phyloP scores from a whole-genome alignment of 2,113 vertebrate genomes.

The Istiophorus platypterus region DNA sequence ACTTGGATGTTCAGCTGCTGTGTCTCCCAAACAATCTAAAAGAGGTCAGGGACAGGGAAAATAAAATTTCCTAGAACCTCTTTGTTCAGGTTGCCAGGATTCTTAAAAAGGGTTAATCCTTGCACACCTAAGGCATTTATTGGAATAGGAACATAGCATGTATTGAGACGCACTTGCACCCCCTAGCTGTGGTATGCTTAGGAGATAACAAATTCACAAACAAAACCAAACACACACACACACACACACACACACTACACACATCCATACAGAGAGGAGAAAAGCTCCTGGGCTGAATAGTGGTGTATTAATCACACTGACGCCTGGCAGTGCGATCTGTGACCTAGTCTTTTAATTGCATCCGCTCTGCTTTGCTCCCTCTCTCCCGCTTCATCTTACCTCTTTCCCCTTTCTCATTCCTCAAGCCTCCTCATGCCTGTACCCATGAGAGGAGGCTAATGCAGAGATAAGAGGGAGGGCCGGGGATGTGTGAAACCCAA shows the following conservation, averaged over 20 bases:
- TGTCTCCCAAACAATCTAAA: not conserved
- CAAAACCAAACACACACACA: conserved; percentile 32
- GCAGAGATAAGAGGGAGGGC: conserved; percentile 70
- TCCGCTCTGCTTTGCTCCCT: conserved; percentile 73
- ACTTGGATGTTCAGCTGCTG: not conserved
- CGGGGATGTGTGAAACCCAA: conserved; percentile 37
- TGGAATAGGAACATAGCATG: too few relatives aligned
- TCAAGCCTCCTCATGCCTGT: conserved; percentile 58
- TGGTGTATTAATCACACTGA: conserved; percentile 78
- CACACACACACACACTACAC: conserved; percentile 33
- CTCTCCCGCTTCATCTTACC: conserved; percentile 79
- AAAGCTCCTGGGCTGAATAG: conserved; percentile 77
- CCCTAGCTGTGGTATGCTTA: conserved; percentile 60
- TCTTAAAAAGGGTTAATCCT: not conserved
- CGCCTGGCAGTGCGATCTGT: conserved; percentile 77
- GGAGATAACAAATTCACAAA: conserved; percentile 47
- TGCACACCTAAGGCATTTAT: conserved; percentile 35
- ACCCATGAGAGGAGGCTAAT: conserved; percentile 71
- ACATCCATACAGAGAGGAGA: conserved; percentile 47
- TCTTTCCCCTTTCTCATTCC: conserved; percentile 71
- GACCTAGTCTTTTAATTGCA: conserved; percentile 84
- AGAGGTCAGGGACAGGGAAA: not conserved
- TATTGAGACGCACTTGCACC: conserved; percentile 51
- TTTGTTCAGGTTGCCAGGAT: conserved; percentile 2
- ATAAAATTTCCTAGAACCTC: not conserved